Percentiles rank a stretch among this genome's conserved stretches.
Evolutionary conservation across 2,113 vertebrate genomes (phyloP).

Genomic region (Lipotes vexillifer): DNA sequence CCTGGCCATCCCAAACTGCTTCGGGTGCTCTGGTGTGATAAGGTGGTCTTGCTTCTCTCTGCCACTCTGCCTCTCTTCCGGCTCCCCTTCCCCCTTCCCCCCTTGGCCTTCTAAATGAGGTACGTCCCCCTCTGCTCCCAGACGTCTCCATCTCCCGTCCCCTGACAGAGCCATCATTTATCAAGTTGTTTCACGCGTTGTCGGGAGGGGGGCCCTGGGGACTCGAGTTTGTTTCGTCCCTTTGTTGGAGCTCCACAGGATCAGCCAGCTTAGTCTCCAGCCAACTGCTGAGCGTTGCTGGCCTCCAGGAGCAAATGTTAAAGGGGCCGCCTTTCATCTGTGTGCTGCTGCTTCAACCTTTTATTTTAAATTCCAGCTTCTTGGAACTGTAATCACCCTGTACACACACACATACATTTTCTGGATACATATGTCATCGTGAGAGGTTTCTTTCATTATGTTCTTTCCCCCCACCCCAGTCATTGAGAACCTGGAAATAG

Average conservation of each 20-base stretch:
- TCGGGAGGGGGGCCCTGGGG: slow-evolving; percentile 79
- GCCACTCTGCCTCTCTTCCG: not conserved
- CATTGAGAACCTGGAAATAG: not conserved
- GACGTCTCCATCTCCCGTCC: slow-evolving; percentile 81
- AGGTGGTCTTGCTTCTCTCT: slow-evolving; percentile 23
- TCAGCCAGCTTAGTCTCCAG: slow-evolving; percentile 84
- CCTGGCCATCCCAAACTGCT: not conserved
- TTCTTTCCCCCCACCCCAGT: not conserved
- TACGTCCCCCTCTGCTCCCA: slow-evolving; percentile 76
- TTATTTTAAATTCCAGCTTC: slow-evolving; percentile 77
- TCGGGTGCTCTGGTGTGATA: not conserved
- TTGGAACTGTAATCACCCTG: slow-evolving; percentile 66
- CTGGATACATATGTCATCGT: slow-evolving; percentile 23
- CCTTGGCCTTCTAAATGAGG: slow-evolving; percentile 67
- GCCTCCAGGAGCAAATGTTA: slow-evolving; percentile 81
- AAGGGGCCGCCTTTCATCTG: slow-evolving; percentile 83
- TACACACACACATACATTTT: not conserved
- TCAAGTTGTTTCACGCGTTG: slow-evolving; percentile 85
- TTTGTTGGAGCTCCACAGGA: slow-evolving; percentile 85
- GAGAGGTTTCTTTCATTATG: not conserved
- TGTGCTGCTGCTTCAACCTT: slow-evolving; percentile 68
- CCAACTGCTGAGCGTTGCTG: slow-evolving; percentile 85
- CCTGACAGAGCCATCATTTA: slow-evolving; percentile 85
- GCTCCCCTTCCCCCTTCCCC: not conserved
- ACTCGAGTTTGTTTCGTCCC: slow-evolving; percentile 80